Conservation (phyloP, 2,113 vertebrate genomes). For the Callorhinus ursinus region DNA sequence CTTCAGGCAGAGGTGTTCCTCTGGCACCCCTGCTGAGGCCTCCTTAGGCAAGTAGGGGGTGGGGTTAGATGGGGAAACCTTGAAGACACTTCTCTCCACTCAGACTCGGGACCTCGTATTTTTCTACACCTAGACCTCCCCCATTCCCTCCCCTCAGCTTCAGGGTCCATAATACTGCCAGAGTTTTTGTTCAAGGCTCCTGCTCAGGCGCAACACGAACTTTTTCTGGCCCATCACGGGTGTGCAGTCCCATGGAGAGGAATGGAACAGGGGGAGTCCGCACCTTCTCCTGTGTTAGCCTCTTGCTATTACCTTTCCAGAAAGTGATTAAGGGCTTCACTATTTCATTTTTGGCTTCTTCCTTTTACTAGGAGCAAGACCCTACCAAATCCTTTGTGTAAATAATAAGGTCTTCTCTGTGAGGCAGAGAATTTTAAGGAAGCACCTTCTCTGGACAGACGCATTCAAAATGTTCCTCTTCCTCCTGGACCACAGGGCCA, state of each 20-base stretch:
- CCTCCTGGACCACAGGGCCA: neutral
- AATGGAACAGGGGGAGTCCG: neutral
- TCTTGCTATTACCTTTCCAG: neutral
- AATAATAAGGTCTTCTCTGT: neutral
- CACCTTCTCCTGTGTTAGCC: neutral
- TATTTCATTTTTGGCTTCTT: neutral
- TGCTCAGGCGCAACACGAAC: neutral
- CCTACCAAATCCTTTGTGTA: neutral
- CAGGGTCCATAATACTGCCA: neutral
- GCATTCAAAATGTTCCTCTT: neutral
- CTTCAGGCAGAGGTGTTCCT: neutral
- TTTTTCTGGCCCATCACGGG: fast-evolving
- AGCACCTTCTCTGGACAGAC: neutral
- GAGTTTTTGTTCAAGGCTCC: neutral
- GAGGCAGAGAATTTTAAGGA: neutral
- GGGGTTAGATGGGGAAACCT: neutral
- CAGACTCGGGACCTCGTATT: neutral
- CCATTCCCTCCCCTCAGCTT: fast-evolving
- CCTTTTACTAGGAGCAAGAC: neutral
- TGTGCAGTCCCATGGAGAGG: neutral
- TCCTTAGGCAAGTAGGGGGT: neutral
- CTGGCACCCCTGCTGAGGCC: neutral
- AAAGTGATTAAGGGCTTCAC: neutral
- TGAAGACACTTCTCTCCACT: neutral
- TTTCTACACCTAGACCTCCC: neutral